These are phyloP conservation scores for Zeugodacus cucurbitae DNA, from an alignment of 1,140 invertebrate species.

Conservation along the genomic window DNA sequence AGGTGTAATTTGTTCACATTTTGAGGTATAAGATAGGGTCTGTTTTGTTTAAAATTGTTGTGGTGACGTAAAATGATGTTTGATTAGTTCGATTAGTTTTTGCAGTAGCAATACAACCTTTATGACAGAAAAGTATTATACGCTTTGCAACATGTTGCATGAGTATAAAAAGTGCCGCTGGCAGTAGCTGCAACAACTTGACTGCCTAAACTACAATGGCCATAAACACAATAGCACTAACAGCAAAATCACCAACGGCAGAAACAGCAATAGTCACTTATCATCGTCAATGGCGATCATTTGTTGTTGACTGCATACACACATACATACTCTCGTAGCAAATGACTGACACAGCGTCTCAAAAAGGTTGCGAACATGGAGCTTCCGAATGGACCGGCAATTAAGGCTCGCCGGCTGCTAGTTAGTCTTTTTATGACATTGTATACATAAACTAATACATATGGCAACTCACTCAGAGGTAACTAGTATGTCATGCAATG, in stretches of 20 bases:
- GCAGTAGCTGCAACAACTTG: not conserved
- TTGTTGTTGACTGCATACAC: not conserved
- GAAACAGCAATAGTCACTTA: constrained; percentile 20
- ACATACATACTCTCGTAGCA: not conserved
- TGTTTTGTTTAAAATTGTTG: too few species aligned
- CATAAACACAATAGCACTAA: not conserved
- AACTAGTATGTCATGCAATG: not conserved
- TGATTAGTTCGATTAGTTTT: too few species aligned
- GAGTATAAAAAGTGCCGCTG: not conserved
- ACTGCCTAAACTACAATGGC: not conserved
- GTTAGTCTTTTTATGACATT: not conserved
- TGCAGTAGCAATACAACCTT: too few species aligned
- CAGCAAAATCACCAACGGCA: not conserved
- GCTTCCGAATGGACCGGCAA: constrained; percentile 20
- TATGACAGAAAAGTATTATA: too few species aligned
- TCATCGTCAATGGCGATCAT: constrained; percentile 13
- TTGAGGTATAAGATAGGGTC: too few species aligned
- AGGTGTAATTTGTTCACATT: too few species aligned
- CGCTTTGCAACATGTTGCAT: too few species aligned
- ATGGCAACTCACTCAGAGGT: not conserved
- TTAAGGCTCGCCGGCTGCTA: not conserved
- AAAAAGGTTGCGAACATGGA: not conserved
- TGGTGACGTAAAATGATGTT: too few species aligned
- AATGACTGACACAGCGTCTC: not conserved
- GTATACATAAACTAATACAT: not conserved